phyloP scores from a whole-genome alignment of 2,113 vertebrate species.

The Podarcis raffonei region DNA sequence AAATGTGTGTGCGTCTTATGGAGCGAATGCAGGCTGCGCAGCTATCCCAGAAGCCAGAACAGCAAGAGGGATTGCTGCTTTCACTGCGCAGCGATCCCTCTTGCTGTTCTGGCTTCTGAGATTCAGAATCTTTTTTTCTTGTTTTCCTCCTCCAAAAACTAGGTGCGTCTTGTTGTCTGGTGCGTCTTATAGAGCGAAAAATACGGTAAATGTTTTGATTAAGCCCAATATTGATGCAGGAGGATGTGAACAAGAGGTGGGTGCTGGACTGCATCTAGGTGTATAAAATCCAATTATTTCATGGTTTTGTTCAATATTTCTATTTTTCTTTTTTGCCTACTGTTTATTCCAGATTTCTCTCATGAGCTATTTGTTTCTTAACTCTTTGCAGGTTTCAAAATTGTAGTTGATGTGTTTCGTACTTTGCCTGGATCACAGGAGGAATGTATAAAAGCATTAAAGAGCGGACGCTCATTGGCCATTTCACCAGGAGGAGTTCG shows the following conservation, averaged over 20 bases:
- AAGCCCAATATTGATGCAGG: not conserved
- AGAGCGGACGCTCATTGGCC: conserved; percentile 83
- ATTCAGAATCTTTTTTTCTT: no score
- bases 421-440: conserved; percentile 92
- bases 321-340: not conserved
- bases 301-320: not conserved
- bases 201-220: not conserved
- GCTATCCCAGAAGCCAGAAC: no score
- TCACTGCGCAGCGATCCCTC: no score
- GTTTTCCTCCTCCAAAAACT: no score
- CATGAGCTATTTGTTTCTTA: not conserved
- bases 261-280: not conserved
- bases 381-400: conserved; percentile 85
- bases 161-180: no score
- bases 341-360: not conserved
- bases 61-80: no score
- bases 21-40: no score
- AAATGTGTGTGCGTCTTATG: no score
- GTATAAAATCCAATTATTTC: not conserved
- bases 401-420: conserved; percentile 89
- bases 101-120: no score
- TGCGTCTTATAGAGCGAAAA: no score
- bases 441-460: conserved; percentile 89
- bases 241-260: not conserved
- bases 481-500: conserved; percentile 93